Evolutionary conservation across 2,797 vertebrate species (phyloP), one percentile per base, ranked within the genome.

Genomic region (Anniella stebbinsi): DNA sequence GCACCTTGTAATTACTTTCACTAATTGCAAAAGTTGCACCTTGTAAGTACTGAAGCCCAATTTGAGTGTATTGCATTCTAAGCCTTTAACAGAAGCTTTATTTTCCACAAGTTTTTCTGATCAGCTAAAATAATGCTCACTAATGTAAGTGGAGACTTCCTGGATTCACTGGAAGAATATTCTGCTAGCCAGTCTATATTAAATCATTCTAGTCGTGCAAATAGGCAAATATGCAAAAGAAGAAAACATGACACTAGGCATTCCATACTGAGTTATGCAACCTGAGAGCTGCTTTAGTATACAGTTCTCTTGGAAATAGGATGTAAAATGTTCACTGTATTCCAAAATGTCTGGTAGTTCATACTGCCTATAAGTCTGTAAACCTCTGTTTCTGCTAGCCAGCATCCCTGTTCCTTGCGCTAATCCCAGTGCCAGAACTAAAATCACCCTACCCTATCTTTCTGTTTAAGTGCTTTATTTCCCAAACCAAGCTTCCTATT

Each of bases 401-500:
- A 87, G 36, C 7, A 77, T 33, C 33, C 13, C 36, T 89, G 4
- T 86, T 54, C 51, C 13, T 80, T 60, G 51, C 12, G 54, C 83
- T 83, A 69, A 83, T 83, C 41, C 63, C n/a, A 57, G 36, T 28
- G 45, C 60, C 60, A 77, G 17, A 87, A 57, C 51, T 54, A 57
- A 60, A 86, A 45, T 80, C 66, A 12, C 48, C 38, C 54, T 51
- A 57, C 28, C 38, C 38, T 82, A 51, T 70, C 66, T 73, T 89
- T 83, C 85, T 83, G 80, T 83, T 75, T 23, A 69, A 86, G 41
- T 75, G 54, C 33, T 80, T 73, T 70, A 80, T 89, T 85, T 72
- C 30, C n/a, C 69, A 84, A 30, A 54, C 28, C 30, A 36, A 23
- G n/a, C 17, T 80, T 80, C 36, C 54, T 38, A 12, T 81, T 86